Base-by-base conservation (phyloP, 2,113 vertebrate species). In the Bufo gargarizans region DNA sequence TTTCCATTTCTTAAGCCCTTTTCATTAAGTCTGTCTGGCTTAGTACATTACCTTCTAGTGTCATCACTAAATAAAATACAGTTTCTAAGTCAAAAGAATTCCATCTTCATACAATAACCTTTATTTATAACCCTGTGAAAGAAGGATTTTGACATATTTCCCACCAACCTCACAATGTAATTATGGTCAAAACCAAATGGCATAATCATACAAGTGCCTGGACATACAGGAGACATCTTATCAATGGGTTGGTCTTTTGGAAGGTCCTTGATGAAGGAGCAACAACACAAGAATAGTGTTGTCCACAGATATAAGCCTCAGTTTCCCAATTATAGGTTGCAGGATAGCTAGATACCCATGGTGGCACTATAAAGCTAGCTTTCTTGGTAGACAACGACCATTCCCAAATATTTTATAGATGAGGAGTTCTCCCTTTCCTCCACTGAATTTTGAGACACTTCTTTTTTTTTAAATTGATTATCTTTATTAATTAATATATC, bases 21-120 rank as follows among this genome's bases (percentile, higher is more conserved):
- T 83, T 83, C 81, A 83, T 83, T 83, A 83, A 67, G 50, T 53
- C 63, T 53, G 63, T 84, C 82, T 84, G 82, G 63, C 49, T 84
- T 84, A 69, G 53, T 84, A 6, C 49, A 69, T 67, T 69, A 63
- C 43, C 80, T 47, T 65, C 58, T 65, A 69, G 63, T 67, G 82
- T 84, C 65, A 53, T 71, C 63, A 33, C n/a, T 22, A 55, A 69
- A 69, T 69, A 69, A 71, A 84, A 84, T 67, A 53, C 63, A 69
- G 20, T 55, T n/a, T 55, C n/a, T 84, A 47, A 33, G 45, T 10
- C 63, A 10, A 2, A 33, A 22, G 20, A 55, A 53, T 55, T 10
- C 11, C 6, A 17, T n/a, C 82, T 84, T 45, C 6, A 12, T 20
- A 59, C 61, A 65, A 67, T 19, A 58, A 82, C 45, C 33, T 53